phyloP scores from a whole-genome alignment of 2,888 invertebrate genomes.

The Rugalucina vietnamica region DNA sequence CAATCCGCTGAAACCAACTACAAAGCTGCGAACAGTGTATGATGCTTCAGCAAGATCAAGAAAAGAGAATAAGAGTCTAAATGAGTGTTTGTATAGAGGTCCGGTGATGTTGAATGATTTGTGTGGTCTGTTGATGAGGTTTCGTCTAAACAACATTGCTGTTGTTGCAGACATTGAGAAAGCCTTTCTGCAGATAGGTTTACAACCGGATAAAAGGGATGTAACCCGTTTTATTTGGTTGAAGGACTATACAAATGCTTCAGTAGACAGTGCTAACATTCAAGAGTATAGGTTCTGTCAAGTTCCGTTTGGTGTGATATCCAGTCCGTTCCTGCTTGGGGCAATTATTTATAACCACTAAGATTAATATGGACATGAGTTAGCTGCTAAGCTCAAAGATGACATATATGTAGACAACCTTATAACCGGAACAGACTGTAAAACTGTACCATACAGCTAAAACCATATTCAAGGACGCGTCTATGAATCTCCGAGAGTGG shows the following conservation, averaged over 20 bases:
- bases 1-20: not conserved
- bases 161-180: constrained; percentile 28
- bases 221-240: constrained; percentile 31
- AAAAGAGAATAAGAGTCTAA: constrained; percentile 25
- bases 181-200: constrained; percentile 19
- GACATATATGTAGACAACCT: not conserved
- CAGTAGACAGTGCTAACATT: not conserved
- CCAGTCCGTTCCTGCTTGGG: not conserved
- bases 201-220: constrained; percentile 9
- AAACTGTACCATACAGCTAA: not conserved
- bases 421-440: not conserved
- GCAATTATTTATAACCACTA: not conserved
- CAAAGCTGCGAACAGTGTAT: constrained; percentile 19
- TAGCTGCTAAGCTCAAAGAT: not conserved
- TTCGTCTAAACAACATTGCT: not conserved
- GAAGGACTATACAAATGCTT: not conserved
- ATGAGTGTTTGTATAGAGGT: constrained; percentile 29
- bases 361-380: not conserved
- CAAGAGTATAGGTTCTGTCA: constrained; percentile 1
- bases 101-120: constrained; percentile 30
- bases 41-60: constrained; percentile 18
- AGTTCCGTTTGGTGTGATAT: not conserved
- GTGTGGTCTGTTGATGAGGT: constrained; percentile 3
- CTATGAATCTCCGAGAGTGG: constrained; percentile 22
- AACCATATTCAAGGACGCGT: constrained; percentile 7